phyloP scores from a whole-genome alignment of 2,113 vertebrate species.

The Amblyopsis rosae region DNA sequence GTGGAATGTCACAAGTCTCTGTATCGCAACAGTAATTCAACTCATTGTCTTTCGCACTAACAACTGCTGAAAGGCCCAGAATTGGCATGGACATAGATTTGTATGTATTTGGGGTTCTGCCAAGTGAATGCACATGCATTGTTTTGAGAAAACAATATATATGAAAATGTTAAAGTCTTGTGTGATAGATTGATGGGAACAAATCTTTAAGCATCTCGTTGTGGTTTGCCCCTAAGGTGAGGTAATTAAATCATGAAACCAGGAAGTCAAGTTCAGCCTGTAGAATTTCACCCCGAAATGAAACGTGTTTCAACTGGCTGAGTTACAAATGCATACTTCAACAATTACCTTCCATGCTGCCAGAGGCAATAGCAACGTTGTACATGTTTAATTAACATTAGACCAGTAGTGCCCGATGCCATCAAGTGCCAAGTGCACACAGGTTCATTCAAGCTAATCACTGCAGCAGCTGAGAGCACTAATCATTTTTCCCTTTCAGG shows the following conservation, averaged over 20 bases:
- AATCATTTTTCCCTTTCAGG: too few relatives aligned
- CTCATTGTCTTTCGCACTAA: conserved; percentile 6
- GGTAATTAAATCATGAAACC: background rate
- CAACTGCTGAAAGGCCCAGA: conserved; percentile 9
- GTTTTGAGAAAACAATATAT: background rate
- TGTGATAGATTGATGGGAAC: conserved; percentile 2
- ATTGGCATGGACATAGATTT: background rate
- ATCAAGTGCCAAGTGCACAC: too few relatives aligned
- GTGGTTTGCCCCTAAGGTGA: conserved; percentile 2
- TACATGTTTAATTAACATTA: background rate
- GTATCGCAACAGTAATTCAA: conserved; percentile 21
- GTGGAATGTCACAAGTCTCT: conserved; percentile 11
- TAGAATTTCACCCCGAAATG: background rate
- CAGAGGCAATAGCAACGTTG: conserved; percentile 33
- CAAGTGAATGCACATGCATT: background rate
- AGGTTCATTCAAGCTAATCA: too few relatives aligned
- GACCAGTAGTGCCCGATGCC: too few relatives aligned
- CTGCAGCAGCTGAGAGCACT: too few relatives aligned
- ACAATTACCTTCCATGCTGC: background rate
- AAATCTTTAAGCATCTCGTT: background rate
- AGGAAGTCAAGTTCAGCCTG: background rate
- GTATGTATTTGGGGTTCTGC: background rate
- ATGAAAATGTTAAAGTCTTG: background rate
- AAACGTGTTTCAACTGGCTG: conserved; percentile 1
- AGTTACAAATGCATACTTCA: background rate